phyloP scores from a whole-genome alignment of 2,888 invertebrate genomes.

The Iphiclides podalirius region DNA sequence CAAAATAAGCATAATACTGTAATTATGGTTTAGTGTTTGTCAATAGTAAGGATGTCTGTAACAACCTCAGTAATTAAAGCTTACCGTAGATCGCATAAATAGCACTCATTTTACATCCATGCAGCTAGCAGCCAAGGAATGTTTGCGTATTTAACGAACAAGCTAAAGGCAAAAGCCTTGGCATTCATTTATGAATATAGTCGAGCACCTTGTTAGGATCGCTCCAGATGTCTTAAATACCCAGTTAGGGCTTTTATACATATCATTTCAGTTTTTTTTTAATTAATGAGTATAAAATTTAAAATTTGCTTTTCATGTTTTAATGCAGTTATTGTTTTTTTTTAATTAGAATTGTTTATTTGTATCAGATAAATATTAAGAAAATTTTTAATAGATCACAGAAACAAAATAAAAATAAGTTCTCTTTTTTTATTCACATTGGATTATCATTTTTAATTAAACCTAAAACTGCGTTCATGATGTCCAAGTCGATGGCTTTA shows the following conservation, averaged over 20 bases:
- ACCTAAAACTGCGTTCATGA: too few species aligned
- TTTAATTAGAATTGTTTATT: not conserved
- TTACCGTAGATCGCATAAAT: constrained; percentile 53
- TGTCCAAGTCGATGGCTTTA: too few species aligned
- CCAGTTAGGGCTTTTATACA: constrained; percentile 44
- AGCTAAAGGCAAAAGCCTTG: constrained; percentile 51
- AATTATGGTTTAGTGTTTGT: constrained; percentile 15
- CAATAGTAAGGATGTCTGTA: constrained; percentile 24
- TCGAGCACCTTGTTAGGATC: constrained; percentile 63
- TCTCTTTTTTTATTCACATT: too few species aligned
- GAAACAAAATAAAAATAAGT: too few species aligned
- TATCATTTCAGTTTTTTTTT: constrained; percentile 42
- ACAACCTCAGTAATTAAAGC: constrained; percentile 50
- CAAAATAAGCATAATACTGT: not conserved
- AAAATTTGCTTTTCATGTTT: too few species aligned
- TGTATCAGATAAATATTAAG: too few species aligned
- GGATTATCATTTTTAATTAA: too few species aligned
- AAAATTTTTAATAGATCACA: too few species aligned
- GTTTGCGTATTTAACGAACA: constrained; percentile 61
- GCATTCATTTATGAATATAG: constrained; percentile 60
- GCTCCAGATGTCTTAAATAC: constrained; percentile 65
- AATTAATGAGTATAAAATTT: constrained; percentile 48
- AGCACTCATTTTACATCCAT: constrained; percentile 44
- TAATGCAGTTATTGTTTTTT: constrained; percentile 25
- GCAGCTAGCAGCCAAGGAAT: constrained; percentile 45